Conservation (phyloP, 2,113 vertebrate genomes). For the Labeo catla region DNA sequence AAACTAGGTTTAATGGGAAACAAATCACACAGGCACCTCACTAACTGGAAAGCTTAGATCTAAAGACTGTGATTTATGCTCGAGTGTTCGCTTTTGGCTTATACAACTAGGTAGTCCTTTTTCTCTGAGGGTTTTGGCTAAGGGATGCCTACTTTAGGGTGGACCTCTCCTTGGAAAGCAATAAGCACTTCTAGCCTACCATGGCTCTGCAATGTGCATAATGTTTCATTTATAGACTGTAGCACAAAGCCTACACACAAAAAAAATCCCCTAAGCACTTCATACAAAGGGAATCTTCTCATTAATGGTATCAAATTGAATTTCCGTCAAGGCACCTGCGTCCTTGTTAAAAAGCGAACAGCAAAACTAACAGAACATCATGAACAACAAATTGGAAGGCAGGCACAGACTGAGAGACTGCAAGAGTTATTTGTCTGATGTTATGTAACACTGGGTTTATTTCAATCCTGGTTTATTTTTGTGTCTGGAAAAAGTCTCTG, state of each 20-base stretch:
- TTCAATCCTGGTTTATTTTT: constrained; percentile 59
- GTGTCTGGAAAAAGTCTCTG: constrained; percentile 51
- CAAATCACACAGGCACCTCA: background rate
- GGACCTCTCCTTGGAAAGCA: background rate
- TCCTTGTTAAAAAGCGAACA: constrained; percentile 52
- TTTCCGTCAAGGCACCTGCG: constrained; percentile 50
- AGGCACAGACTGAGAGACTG: constrained; percentile 34
- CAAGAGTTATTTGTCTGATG: constrained; percentile 59
- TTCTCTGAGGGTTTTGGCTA: background rate
- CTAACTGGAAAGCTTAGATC: constrained; percentile 13
- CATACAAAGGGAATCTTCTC: constrained; percentile 38
- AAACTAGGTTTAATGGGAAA: constrained; percentile 27
- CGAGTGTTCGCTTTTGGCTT: background rate
- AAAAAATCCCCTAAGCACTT: constrained; percentile 37
- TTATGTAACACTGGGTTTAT: constrained; percentile 59
- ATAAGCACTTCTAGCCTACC: background rate
- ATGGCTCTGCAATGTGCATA: background rate
- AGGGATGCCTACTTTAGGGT: background rate
- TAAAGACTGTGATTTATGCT: constrained; percentile 32
- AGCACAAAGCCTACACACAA: constrained; percentile 34
- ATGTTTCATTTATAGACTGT: constrained; percentile 37
- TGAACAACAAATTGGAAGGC: constrained; percentile 55
- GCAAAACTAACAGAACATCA: constrained; percentile 56
- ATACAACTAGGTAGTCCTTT: background rate
- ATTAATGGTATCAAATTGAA: constrained; percentile 52